Base-by-base conservation (phyloP, 2,888 invertebrate species). In the Eupithecia tripunctaria region DNA sequence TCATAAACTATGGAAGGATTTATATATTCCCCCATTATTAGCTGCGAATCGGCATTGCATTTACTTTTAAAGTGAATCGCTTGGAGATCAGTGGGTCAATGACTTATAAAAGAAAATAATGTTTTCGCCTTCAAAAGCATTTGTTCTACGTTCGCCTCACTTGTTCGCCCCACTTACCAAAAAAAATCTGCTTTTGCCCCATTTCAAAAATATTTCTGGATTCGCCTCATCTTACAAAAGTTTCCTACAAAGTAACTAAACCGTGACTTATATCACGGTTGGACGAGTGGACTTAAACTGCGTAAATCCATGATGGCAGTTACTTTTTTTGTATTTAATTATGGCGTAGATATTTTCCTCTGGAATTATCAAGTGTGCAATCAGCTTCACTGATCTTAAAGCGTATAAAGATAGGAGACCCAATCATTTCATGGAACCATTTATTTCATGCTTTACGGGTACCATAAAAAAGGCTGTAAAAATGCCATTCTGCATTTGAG, bases 401-500 rank as follows among this genome's bases (percentile, higher is more conserved):
- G 81, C 80, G n/a, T 84, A 81, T 82, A 81, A 74, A 82, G 83
- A 82, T 82, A 82, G 78, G 79, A 71, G 74, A 73, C 72, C 76
- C 83, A 82, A 83, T 47, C 62, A 70, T 70, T 63, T 43, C 82
- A 80, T 76, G 72, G 47, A 68, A 67, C 71, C 69, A 72, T 72
- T 56, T 67, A 69, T 69, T 70, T 59, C 60, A 62, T 66, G 65
- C 74, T 43, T 51, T 65, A 68, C 72, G 69, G 73, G 47, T 41
- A 21, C 63, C 64, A 68, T 73, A 73, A 70, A 75, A 38, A 71
- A 12, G 63, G 68, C 43, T 66, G 66, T 77, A 66, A 70, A 74
- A 69, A 71, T 70, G 41, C 43, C 81, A 79, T 79, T 77, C 80
- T 76, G 64, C 64, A 64, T 64, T 81, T 77, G 78, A 85, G 79